These are phyloP conservation scores for Eristalis arbustorum DNA, from an alignment of 2,888 invertebrate genomes.

Conservation along the genomic window DNA sequence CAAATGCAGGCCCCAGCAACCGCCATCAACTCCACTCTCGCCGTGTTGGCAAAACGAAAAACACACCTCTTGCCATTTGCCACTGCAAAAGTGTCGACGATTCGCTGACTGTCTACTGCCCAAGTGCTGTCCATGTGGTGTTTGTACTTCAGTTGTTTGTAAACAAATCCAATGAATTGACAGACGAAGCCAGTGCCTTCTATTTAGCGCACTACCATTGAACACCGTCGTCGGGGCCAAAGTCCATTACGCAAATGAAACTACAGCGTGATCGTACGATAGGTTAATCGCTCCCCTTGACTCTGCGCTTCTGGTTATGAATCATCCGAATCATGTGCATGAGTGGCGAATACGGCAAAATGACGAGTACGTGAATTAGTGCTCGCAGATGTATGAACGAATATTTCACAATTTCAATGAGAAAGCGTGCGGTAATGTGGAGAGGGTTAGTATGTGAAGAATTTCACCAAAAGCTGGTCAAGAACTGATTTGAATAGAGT, in stretches of 20 bases:
- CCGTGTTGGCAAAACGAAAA: neutral
- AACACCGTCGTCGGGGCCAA: neutral
- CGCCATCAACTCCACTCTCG: neutral
- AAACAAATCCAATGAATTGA: constrained; percentile 5
- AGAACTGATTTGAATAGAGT: no score
- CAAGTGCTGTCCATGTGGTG: neutral
- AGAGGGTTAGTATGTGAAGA: no score
- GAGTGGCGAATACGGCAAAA: neutral
- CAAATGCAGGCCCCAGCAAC: neutral
- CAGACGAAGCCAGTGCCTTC: neutral
- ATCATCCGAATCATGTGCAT: neutral
- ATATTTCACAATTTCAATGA: neutral
- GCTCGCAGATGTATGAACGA: neutral
- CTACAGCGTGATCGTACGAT: constrained; percentile 1
- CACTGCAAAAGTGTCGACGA: neutral
- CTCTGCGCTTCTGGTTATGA: constrained; percentile 4
- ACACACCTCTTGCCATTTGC: neutral
- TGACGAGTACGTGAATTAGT: neutral
- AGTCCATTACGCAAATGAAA: neutral
- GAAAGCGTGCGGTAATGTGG: neutral
- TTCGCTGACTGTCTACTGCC: neutral
- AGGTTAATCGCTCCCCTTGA: constrained; percentile 6
- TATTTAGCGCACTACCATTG: neutral
- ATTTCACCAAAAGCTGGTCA: no score
- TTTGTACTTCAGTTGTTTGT: constrained; percentile 4